Conservation (phyloP, 2,113 vertebrate genomes). For the Carassius carassius region DNA sequence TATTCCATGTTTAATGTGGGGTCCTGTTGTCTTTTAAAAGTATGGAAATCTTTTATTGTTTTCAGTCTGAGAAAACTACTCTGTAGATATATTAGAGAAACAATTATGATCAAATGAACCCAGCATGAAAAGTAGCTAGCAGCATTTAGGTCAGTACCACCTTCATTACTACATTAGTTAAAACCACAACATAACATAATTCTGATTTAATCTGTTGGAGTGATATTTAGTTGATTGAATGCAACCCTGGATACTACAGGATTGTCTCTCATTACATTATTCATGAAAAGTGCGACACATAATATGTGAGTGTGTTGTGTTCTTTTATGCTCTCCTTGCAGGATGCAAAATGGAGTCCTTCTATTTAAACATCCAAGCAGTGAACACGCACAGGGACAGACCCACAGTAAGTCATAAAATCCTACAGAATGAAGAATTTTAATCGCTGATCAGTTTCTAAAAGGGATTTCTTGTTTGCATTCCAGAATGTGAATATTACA, state of each 20-base stretch:
- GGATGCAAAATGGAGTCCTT: conserved; percentile 87
- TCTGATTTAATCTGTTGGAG: background rate
- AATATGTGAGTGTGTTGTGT: background rate
- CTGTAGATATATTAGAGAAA: background rate
- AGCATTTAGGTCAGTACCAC: background rate
- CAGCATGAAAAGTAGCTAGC: background rate
- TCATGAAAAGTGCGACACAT: background rate
- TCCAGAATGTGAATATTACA: conserved; percentile 77
- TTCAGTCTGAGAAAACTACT: background rate
- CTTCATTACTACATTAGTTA: background rate
- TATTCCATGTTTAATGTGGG: background rate
- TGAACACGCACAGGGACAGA: conserved; percentile 87
- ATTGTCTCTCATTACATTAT: background rate
- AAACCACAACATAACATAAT: background rate
- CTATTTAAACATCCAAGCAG: conserved; percentile 87
- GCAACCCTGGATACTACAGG: background rate
- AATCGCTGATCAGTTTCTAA: background rate
- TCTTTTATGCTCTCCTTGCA: conserved; percentile 59
- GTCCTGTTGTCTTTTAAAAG: too few relatives aligned
- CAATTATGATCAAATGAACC: background rate
- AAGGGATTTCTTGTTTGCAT: background rate
- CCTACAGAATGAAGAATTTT: background rate
- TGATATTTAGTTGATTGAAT: background rate
- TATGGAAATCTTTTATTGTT: background rate
- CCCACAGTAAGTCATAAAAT: conserved; percentile 76